phyloP scores from a whole-genome alignment of 2,113 vertebrate species.

The Phalacrocorax pelagicus region DNA sequence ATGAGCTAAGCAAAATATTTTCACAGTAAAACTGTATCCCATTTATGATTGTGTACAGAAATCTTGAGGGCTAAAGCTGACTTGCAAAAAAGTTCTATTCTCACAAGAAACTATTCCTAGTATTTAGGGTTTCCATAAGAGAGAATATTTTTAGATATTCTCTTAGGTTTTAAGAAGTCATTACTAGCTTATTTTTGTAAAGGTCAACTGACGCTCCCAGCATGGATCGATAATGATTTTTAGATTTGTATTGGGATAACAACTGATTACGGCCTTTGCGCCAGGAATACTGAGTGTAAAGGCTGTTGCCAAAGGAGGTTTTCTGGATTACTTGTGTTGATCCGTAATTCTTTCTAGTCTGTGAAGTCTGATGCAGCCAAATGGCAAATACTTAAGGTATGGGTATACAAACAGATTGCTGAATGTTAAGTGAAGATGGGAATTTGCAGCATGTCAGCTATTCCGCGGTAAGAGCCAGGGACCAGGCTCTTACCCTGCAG shows the following conservation, averaged over 20 bases:
- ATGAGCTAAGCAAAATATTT: neutral
- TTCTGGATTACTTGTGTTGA: neutral
- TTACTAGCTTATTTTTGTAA: neutral
- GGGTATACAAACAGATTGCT: neutral
- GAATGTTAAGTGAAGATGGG: neutral
- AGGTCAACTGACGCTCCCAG: neutral
- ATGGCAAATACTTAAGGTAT: neutral
- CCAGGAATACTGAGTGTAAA: neutral
- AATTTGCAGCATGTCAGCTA: neutral
- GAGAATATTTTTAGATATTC: conserved; percentile 9
- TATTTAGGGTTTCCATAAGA: neutral
- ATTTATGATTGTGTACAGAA: neutral
- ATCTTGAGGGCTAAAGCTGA: neutral
- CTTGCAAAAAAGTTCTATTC: neutral
- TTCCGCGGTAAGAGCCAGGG: neutral
- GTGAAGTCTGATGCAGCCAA: neutral
- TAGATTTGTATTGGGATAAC: neutral
- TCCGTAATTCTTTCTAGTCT: neutral
- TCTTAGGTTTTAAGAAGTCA: neutral
- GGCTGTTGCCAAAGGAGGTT: neutral
- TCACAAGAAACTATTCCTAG: conserved; percentile 28
- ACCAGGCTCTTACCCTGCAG: accelerated
- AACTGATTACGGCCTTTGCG: neutral
- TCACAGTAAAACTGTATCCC: neutral
- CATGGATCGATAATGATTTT: neutral